Evolutionary conservation across 2,113 vertebrate species (phyloP).

Genomic region (Polypterus senegalus): DNA sequence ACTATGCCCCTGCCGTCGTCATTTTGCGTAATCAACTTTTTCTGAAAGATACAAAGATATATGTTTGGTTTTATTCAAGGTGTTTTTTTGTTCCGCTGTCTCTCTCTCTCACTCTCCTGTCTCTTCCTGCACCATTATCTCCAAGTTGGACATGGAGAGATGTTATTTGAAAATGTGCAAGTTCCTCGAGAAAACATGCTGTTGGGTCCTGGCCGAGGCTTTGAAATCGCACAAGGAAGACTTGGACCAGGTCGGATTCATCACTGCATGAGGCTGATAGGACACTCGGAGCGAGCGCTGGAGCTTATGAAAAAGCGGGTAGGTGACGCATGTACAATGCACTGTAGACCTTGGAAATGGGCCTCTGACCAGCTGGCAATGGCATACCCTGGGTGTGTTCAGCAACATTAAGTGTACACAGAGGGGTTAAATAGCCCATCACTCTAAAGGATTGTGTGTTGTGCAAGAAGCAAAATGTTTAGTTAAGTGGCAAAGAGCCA

Average conservation of each 20-base stretch:
- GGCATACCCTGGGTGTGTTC: too few species aligned
- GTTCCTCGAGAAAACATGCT: slow-evolving; percentile 39
- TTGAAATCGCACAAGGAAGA: slow-evolving; percentile 43
- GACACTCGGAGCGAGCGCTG: slow-evolving; percentile 35
- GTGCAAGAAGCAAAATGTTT: too few species aligned
- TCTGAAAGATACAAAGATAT: background rate
- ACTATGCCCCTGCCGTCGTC: too few species aligned
- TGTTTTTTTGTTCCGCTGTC: background rate
- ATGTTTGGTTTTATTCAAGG: background rate
- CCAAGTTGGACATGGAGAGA: slow-evolving; percentile 39
- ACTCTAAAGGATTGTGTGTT: too few species aligned
- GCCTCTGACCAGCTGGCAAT: too few species aligned
- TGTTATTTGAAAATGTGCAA: slow-evolving; percentile 34
- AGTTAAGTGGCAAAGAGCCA: too few species aligned
- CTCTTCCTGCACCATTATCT: background rate
- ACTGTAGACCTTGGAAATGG: background rate
- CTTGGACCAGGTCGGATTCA: slow-evolving; percentile 43
- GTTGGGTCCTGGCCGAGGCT: slow-evolving; percentile 34
- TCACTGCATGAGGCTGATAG: slow-evolving; percentile 40
- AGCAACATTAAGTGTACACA: too few species aligned
- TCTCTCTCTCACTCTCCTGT: background rate
- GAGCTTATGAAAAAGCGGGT: slow-evolving; percentile 39
- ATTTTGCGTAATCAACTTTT: too few species aligned
- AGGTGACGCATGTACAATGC: slow-evolving; percentile 8
- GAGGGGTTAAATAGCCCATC: too few species aligned